Percentiles rank a stretch among this genome's conserved stretches.
Conservation (phyloP, 2,113 vertebrate species). For the Crotalus horridus region DNA sequence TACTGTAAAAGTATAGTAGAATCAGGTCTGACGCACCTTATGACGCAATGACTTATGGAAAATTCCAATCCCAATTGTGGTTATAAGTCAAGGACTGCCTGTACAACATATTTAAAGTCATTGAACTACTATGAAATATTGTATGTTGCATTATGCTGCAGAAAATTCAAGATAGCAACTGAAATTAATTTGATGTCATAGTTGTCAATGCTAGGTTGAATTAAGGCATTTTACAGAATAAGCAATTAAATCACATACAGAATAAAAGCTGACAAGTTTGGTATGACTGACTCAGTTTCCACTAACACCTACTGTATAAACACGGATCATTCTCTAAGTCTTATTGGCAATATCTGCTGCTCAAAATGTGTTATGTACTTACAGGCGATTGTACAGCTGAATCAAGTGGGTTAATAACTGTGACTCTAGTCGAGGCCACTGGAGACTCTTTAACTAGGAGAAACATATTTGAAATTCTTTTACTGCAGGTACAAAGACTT, state of each 20-base stretch:
- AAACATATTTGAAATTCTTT: conserved; percentile 36
- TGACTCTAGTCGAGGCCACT: conserved; percentile 57
- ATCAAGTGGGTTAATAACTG: conserved; percentile 60
- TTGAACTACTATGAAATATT: not conserved
- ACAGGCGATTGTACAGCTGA: conserved; percentile 58
- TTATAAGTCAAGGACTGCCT: not conserved
- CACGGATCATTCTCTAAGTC: not conserved
- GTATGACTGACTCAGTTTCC: not conserved
- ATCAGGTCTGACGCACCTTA: not conserved
- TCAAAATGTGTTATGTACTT: conserved; percentile 61
- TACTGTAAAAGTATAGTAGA: not conserved
- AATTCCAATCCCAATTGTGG: not conserved
- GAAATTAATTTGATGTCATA: not conserved
- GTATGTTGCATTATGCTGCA: not conserved
- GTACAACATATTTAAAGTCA: not conserved
- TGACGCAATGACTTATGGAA: not conserved
- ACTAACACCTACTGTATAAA: not conserved
- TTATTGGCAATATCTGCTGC: not conserved
- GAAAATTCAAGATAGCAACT: not conserved
- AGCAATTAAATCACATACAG: not conserved
- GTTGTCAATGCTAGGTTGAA: not conserved
- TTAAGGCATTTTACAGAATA: not conserved
- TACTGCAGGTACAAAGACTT: not conserved
- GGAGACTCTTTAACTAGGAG: conserved; percentile 68
- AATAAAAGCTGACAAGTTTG: not conserved